Conservation (phyloP, 2,888 invertebrate genomes). For the Hypomecis atomaria region DNA sequence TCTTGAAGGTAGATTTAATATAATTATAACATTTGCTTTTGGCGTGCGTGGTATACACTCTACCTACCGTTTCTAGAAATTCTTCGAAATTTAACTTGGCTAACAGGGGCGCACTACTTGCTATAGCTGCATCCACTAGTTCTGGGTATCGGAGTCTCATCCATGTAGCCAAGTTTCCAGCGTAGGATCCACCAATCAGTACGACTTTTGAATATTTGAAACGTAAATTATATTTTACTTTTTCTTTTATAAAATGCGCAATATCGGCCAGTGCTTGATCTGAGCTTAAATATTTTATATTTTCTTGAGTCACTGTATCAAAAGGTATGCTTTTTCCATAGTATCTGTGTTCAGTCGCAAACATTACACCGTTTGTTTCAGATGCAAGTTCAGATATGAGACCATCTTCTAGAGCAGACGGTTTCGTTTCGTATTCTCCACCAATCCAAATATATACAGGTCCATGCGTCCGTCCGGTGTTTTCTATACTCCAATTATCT, state of each 20-base stretch:
- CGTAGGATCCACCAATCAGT: slow-evolving; percentile 4
- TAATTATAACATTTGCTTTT: not conserved
- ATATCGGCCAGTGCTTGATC: not conserved
- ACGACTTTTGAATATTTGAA: slow-evolving; percentile 1
- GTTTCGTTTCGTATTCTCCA: not conserved
- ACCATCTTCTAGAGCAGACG: not conserved
- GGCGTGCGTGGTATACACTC: not conserved
- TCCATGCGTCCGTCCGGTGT: no score
- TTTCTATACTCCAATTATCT: no score
- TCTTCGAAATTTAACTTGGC: slow-evolving; percentile 4
- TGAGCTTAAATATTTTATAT: not conserved
- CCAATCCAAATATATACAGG: not conserved
- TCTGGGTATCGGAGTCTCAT: not conserved
- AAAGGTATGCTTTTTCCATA: slow-evolving; percentile 7
- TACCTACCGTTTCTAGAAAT: not conserved
- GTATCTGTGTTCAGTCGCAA: slow-evolving; percentile 4
- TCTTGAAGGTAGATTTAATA: not conserved
- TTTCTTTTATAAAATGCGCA: not conserved
- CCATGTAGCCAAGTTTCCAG: slow-evolving; percentile 6
- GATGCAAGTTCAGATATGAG: not conserved
- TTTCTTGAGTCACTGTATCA: no score
- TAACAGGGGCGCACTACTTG: slow-evolving; percentile 4
- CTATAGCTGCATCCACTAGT: slow-evolving; percentile 2
- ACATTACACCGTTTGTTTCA: slow-evolving; percentile 1
- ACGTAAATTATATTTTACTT: not conserved